These are phyloP conservation scores for Hemistola chrysoprasaria DNA, from an alignment of 2,888 invertebrate species.

Conservation along the genomic window DNA sequence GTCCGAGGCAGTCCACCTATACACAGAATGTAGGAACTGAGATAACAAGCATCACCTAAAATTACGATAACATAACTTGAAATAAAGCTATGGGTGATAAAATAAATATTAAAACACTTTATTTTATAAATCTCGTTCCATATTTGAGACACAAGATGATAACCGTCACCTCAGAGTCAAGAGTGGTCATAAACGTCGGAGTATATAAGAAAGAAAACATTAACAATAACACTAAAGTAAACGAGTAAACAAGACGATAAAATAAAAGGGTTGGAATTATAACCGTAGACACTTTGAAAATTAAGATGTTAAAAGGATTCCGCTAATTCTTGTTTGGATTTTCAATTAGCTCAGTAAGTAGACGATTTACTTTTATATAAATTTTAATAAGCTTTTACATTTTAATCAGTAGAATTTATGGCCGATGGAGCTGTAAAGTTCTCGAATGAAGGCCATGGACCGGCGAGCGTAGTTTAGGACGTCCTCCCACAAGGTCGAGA, in stretches of 20 bases:
- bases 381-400: too few relatives aligned
- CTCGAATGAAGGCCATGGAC: too few relatives aligned
- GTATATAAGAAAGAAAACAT: constrained; percentile 28
- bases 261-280: constrained; percentile 25
- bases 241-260: constrained; percentile 40
- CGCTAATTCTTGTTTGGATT: constrained; percentile 2
- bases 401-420: too few relatives aligned
- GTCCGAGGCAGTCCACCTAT: too few relatives aligned
- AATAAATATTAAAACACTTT: constrained; percentile 5
- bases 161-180: constrained; percentile 24
- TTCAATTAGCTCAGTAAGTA: constrained; percentile 1
- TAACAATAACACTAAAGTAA: constrained; percentile 38
- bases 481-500: too few relatives aligned
- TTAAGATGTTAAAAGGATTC: constrained; percentile 9
- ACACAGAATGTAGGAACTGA: too few relatives aligned
- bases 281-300: constrained; percentile 14
- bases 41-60: too few relatives aligned
- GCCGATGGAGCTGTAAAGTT: too few relatives aligned
- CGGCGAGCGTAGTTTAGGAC: too few relatives aligned
- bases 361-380: too few relatives aligned
- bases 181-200: constrained; percentile 34
- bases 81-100: too few relatives aligned
- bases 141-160: constrained; percentile 15
- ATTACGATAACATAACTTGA: too few relatives aligned
- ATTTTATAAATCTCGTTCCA: constrained; percentile 14